phyloP scores from a whole-genome alignment of 2,797 vertebrate genomes.

The Poecilia velifera region DNA sequence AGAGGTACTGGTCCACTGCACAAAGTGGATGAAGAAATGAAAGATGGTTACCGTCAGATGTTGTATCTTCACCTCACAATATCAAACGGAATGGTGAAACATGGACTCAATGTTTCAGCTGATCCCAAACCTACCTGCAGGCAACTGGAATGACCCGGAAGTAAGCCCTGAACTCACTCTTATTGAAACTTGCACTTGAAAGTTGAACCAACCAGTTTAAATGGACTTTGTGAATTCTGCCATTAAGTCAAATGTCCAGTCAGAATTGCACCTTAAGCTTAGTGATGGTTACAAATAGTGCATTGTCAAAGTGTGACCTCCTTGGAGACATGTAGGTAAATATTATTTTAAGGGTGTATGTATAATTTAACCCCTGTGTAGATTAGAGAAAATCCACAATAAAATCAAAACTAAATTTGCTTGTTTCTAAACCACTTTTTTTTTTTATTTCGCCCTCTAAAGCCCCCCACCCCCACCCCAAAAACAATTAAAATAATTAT shows the following conservation, averaged over 20 bases:
- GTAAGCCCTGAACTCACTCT: not conserved
- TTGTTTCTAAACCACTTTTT: not conserved
- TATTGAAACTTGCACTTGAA: not conserved
- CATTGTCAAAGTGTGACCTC: not conserved
- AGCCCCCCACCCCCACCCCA: too few species aligned
- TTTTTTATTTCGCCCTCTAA: not conserved
- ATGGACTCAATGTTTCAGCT: not conserved
- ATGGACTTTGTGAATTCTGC: not conserved
- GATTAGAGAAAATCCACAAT: not conserved
- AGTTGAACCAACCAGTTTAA: not conserved
- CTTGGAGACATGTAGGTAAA: not conserved
- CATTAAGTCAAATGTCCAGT: not conserved
- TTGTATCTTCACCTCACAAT: not conserved
- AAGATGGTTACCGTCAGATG: not conserved
- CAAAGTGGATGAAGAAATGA: not conserved
- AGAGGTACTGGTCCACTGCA: not conserved
- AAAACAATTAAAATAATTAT: not conserved
- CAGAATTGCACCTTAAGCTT: not conserved
- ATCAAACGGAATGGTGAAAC: not conserved
- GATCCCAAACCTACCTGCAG: not conserved
- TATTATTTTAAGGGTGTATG: not conserved
- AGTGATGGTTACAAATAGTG: not conserved
- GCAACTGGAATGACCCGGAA: not conserved
- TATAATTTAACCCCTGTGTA: not conserved
- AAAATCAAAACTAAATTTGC: not conserved